These are phyloP conservation scores for Thunnus thynnus DNA, from an alignment of 2,113 vertebrate genomes.

Conservation along the genomic window DNA sequence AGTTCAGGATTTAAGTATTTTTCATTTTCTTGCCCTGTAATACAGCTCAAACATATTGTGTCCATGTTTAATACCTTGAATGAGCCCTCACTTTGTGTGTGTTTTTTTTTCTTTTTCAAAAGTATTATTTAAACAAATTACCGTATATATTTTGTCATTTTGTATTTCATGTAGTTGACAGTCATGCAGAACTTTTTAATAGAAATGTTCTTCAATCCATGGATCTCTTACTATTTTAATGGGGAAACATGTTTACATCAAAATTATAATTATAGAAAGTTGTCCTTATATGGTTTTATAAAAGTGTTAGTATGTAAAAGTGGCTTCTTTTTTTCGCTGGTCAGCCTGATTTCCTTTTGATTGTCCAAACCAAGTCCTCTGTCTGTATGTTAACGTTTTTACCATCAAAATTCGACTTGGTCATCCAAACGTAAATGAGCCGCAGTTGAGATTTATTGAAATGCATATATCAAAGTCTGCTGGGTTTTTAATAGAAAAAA, in stretches of 20 bases:
- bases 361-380: conserved; percentile 29
- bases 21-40: conserved; percentile 38
- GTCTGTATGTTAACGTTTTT: conserved; percentile 8
- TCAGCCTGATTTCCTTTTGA: conserved; percentile 40
- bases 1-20: conserved; percentile 12
- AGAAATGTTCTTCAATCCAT: conserved; percentile 28
- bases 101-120: conserved; percentile 24
- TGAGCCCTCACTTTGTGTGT: conserved; percentile 41
- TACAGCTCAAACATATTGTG: conserved; percentile 25
- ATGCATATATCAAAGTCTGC: conserved; percentile 47
- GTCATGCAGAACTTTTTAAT: conserved; percentile 41
- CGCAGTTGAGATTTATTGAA: conserved; percentile 49
- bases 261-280: conserved; percentile 39
- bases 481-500: conserved; percentile 47
- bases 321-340: conserved; percentile 21
- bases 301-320: conserved; percentile 42
- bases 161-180: conserved; percentile 51
- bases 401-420: conserved; percentile 13
- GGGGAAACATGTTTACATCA: conserved; percentile 70
- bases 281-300: conserved; percentile 30
- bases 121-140: conserved; percentile 9
- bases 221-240: conserved; percentile 46
- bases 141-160: conserved; percentile 24
- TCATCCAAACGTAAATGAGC: conserved; percentile 36
- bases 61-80: conserved; percentile 50